Percentiles rank a stretch among this genome's conserved stretches.
Conservation (phyloP, 1,140 invertebrate genomes). For the Rhynchophorus ferrugineus region DNA sequence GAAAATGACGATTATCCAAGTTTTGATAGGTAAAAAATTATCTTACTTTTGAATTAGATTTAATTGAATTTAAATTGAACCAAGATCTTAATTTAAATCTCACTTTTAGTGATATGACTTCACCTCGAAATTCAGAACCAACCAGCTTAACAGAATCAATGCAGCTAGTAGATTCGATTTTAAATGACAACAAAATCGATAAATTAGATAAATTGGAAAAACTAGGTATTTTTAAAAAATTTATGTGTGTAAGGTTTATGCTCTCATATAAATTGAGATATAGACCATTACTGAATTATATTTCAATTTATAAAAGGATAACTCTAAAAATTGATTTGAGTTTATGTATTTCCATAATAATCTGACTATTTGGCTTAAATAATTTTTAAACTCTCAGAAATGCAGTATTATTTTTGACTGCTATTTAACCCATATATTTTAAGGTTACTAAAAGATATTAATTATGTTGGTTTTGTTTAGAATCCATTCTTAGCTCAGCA, state of each 20-base stretch:
- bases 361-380: too few species aligned
- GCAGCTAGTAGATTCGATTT: conserved; percentile 80
- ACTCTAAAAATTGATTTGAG: too few species aligned
- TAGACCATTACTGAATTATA: too few species aligned
- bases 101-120: conserved; percentile 49
- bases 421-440: too few species aligned
- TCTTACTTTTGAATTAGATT: conserved; percentile 4
- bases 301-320: too few species aligned
- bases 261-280: too few species aligned
- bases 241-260: background rate
- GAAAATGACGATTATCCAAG: conserved; percentile 69
- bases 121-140: conserved; percentile 67
- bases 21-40: conserved; percentile 45
- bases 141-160: conserved; percentile 85
- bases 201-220: conserved; percentile 79
- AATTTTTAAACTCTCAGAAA: background rate
- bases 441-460: too few species aligned
- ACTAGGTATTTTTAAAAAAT: conserved; percentile 37
- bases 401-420: too few species aligned
- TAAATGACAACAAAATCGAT: conserved; percentile 76
- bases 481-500: conserved; percentile 73
- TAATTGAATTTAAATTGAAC: background rate
- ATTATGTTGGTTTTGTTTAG: conserved; percentile 32
- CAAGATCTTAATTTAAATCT: background rate
- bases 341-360: too few species aligned